Evolutionary conservation across 2,888 invertebrate genomes (phyloP).

Genomic region (Augiades crinisus): DNA sequence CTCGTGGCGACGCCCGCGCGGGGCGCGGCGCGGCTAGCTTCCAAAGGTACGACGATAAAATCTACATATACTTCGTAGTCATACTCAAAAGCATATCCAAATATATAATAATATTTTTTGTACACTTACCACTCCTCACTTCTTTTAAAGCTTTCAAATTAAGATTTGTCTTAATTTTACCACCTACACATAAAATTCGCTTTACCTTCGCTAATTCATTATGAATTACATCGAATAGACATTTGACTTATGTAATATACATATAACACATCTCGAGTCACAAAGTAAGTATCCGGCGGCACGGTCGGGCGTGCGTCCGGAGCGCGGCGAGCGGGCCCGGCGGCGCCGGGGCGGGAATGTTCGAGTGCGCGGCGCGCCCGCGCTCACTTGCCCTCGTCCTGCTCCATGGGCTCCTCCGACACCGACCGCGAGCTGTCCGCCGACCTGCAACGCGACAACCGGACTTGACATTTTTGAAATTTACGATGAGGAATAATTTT

Average conservation of each 20-base stretch:
- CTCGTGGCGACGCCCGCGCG: not conserved
- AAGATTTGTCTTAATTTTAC: conserved; percentile 65
- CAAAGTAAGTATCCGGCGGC: conserved; percentile 22
- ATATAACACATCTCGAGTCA: conserved; percentile 34
- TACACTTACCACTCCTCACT: conserved; percentile 59
- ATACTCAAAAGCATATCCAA: conserved; percentile 44
- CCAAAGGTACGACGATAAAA: conserved; percentile 16
- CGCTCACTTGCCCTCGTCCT: conserved; percentile 89
- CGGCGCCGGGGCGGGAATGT: conserved; percentile 32
- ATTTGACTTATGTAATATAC: conserved; percentile 47
- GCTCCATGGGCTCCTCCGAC: conserved; percentile 92
- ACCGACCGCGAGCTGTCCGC: conserved; percentile 85
- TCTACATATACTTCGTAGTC: conserved; percentile 37
- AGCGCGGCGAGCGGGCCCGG: conserved; percentile 22
- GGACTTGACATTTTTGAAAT: too few relatives aligned
- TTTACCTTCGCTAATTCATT: conserved; percentile 49
- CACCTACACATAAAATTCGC: conserved; percentile 47
- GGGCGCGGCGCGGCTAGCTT: not conserved
- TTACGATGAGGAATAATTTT: too few relatives aligned
- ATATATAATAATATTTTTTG: conserved; percentile 49
- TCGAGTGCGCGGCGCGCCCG: conserved; percentile 27
- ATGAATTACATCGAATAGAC: conserved; percentile 46
- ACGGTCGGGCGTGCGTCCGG: conserved; percentile 20
- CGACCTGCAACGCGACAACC: too few relatives aligned
- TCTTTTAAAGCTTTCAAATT: conserved; percentile 75